Base-by-base conservation (phyloP, 1,140 invertebrate genomes). In the Bicyclus anynana region DNA sequence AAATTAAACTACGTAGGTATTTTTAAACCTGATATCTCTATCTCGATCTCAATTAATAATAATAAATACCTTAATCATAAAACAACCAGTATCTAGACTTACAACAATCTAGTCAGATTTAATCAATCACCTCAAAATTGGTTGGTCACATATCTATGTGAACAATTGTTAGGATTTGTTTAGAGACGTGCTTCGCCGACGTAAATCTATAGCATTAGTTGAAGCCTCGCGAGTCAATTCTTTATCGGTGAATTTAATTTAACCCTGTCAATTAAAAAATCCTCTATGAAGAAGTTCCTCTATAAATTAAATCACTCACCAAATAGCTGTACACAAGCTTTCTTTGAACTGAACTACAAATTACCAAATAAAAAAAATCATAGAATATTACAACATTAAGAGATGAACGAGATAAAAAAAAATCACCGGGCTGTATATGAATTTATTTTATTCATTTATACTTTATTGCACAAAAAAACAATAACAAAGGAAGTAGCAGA, bases 231-330 rank as follows among this genome's bases (percentile, higher is more conserved):
- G 66, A 69, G 84, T 85, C 81, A 83, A 85, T 84, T 85, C 55
- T 53, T 79, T 72, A 49, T 74, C 66, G 48, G 69, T 73, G 73
- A 77, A 70, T 81, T 87, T 83, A 50, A 65, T 81, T 87, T 75
- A 77, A 84, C 58, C 76, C 74, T 74, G 84, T 87, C 84, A 87
- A 87, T 87, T 87, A 85, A 51, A 49, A 65, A 59, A 53, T 65
- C 68, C 67, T 70, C 62, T 65, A 57, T 62, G 65, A 56, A n/a
- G 66, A 62, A 65, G 69, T 77, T 76, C 75, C 71, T 79, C 64
- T 75, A 65, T 65, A 17, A 56, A 56, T 62, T 62, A 60, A 57
- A 63, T 53, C 40, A 49, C 42, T 53, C 37, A 50, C 20, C 37
- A 40, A 44, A 27, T 60, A 60, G 20, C 44, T 38, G 42, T 60